Conservation (phyloP, 2,113 vertebrate genomes). For the Sporophila hypoxantha region DNA sequence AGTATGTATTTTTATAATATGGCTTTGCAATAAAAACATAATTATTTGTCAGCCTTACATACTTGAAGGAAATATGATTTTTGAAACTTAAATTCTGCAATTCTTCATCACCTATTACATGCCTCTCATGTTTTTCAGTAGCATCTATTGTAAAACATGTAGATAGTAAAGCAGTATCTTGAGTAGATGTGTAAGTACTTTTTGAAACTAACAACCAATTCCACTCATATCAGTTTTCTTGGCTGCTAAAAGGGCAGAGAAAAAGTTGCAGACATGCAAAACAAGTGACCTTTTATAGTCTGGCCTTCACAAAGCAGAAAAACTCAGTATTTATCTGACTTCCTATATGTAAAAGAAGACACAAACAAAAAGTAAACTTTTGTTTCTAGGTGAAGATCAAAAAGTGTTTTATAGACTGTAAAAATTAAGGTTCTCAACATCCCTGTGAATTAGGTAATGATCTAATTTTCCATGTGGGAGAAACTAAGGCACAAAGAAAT, state of each 20-base stretch:
- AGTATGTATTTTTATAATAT: not conserved
- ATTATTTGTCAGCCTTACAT: not conserved
- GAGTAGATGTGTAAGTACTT: not conserved
- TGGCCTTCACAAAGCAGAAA: not conserved
- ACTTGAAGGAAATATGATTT: not conserved
- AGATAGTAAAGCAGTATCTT: not conserved
- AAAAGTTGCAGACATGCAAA: not conserved
- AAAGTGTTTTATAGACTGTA: not conserved
- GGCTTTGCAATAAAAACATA: not conserved
- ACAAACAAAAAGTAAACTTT: constrained; percentile 15
- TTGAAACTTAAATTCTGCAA: not conserved
- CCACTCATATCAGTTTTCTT: not conserved
- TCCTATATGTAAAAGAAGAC: constrained; percentile 30
- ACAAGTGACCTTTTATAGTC: not conserved
- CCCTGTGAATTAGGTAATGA: not conserved
- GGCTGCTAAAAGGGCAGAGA: not conserved
- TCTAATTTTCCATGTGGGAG: not conserved
- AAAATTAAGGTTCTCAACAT: not conserved
- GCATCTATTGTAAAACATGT: not conserved
- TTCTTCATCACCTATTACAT: not conserved
- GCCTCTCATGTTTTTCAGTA: not conserved
- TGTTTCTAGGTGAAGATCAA: not conserved
- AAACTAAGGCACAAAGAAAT: not conserved
- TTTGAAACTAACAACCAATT: not conserved
- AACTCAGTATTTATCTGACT: not conserved